Conservation (phyloP, 2,888 invertebrate genomes). For the Blastobasis adustella region DNA sequence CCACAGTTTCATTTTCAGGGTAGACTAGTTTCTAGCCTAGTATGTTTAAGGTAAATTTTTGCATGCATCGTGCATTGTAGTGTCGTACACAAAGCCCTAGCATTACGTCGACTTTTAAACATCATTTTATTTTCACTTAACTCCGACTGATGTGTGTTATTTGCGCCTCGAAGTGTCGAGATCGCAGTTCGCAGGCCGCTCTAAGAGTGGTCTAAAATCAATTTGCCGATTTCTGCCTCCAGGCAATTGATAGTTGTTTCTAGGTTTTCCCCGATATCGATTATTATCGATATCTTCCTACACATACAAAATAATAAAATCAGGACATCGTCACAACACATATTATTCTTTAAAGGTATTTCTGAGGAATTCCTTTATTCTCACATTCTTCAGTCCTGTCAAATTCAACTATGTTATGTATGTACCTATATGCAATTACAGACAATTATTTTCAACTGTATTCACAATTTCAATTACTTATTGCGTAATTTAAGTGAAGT, state of each 20-base stretch:
- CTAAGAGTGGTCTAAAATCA: constrained; percentile 32
- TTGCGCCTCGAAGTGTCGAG: constrained; percentile 20
- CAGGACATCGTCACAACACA: no score
- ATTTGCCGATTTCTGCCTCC: constrained; percentile 28
- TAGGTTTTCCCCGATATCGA: neutral
- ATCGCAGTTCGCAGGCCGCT: constrained; percentile 15
- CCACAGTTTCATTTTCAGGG: no score
- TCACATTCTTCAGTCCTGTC: no score
- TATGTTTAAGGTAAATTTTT: constrained; percentile 5
- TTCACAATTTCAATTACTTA: no score
- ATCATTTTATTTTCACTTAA: constrained; percentile 43
- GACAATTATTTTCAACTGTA: no score
- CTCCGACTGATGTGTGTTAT: constrained; percentile 35
- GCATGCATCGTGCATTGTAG: constrained; percentile 9
- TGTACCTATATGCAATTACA: no score
- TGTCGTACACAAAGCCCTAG: constrained; percentile 16
- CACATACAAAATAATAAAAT: neutral
- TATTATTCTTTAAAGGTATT: no score
- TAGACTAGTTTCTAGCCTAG: no score
- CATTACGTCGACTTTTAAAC: constrained; percentile 28
- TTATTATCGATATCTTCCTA: neutral
- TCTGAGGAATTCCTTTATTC: no score
- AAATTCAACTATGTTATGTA: no score
- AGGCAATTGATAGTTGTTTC: constrained; percentile 4
- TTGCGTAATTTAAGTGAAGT: no score